These are phyloP conservation scores for Capromys pilorides DNA, from an alignment of 2,797 vertebrate species.

Conservation along the genomic window DNA sequence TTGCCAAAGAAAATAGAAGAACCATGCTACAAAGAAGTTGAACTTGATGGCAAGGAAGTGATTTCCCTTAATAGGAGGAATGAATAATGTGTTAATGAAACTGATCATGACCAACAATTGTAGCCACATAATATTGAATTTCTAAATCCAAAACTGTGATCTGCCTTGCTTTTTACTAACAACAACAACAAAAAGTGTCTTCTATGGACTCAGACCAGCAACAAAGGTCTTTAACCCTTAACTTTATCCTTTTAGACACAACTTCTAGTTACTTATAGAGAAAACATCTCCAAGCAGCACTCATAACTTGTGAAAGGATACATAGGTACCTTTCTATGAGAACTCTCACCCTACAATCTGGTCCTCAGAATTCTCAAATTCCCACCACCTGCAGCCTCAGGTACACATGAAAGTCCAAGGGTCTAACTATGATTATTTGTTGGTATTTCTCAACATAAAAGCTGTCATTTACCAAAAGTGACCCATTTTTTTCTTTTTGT, in stretches of 20 bases:
- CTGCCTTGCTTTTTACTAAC: constrained; percentile 75
- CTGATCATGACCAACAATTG: constrained; percentile 64
- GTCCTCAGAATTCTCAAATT: constrained; percentile 45
- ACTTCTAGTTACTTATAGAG: constrained; percentile 56
- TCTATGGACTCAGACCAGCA: constrained; percentile 66
- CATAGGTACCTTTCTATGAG: constrained; percentile 55
- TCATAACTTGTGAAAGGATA: constrained; percentile 46
- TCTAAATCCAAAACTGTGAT: constrained; percentile 66
- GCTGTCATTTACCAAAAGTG: constrained; percentile 68
- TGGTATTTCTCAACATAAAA: constrained; percentile 61
- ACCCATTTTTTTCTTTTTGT: constrained; percentile 43
- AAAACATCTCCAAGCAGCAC: constrained; percentile 34
- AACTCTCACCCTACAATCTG: constrained; percentile 65
- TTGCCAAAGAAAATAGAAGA: constrained; percentile 47
- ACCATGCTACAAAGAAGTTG: background rate
- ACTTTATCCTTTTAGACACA: constrained; percentile 61
- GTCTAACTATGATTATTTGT: constrained; percentile 70
- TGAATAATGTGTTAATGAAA: constrained; percentile 48
- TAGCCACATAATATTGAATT: constrained; percentile 64
- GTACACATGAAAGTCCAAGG: background rate
- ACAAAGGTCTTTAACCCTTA: constrained; percentile 42
- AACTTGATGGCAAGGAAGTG: constrained; percentile 73
- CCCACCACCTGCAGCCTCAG: constrained; percentile 57
- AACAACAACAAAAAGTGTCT: constrained; percentile 48
- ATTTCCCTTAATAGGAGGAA: constrained; percentile 63